phyloP scores from a whole-genome alignment of 2,888 invertebrate species.

The Gymnosoma rotundatum region DNA sequence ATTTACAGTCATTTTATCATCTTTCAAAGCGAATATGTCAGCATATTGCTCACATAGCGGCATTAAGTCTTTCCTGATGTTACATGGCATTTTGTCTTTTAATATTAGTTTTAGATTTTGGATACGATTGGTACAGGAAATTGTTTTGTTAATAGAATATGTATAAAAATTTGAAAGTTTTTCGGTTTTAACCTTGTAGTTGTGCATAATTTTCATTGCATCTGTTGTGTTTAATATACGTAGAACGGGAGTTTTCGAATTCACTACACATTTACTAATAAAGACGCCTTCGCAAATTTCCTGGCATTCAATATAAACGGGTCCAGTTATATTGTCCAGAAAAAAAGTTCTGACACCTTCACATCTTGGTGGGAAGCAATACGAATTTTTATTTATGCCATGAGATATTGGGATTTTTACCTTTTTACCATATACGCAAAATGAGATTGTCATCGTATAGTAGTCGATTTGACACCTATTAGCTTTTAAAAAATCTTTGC shows the following conservation, averaged over 20 bases:
- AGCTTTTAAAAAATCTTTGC: background rate
- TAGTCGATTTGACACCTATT: background rate
- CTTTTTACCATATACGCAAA: no score
- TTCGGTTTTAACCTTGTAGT: background rate
- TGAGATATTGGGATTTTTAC: background rate
- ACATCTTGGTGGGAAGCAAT: no score
- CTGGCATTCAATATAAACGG: background rate
- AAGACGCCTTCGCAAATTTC: background rate
- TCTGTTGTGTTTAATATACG: no score
- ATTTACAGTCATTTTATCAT: no score
- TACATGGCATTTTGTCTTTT: background rate
- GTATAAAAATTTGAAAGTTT: background rate
- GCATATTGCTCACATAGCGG: no score
- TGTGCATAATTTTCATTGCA: no score
- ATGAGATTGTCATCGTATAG: no score
- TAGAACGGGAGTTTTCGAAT: background rate
- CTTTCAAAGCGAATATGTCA: no score
- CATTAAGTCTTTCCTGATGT: background rate
- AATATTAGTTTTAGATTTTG: background rate
- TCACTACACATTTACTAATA: conserved; percentile 1
- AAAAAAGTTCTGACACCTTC: no score
- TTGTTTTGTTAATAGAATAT: background rate
- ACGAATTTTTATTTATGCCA: no score
- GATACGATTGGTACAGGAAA: background rate
- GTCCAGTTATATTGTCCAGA: no score